phyloP scores from a whole-genome alignment of 2,113 vertebrate species.

The Zapornia atra region DNA sequence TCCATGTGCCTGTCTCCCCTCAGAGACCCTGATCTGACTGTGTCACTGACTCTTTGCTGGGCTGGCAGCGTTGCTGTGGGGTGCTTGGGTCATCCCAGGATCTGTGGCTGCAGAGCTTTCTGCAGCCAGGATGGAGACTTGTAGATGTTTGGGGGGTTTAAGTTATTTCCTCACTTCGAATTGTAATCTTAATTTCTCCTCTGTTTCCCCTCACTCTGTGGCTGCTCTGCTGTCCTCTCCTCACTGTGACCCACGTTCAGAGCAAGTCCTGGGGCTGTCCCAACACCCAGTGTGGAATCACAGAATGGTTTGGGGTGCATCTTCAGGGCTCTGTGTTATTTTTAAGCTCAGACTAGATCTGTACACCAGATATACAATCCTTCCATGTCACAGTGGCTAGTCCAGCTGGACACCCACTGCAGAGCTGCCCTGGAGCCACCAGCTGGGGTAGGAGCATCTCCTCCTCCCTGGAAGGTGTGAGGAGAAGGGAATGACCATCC shows the following conservation, averaged over 20 bases:
- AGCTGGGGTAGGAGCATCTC: neutral
- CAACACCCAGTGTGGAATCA: too few relatives aligned
- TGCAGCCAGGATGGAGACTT: too few relatives aligned
- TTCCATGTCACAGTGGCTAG: neutral
- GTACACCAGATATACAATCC: neutral
- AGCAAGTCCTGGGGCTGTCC: neutral
- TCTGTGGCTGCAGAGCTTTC: too few relatives aligned
- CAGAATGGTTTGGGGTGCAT: too few relatives aligned
- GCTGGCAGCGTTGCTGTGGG: too few relatives aligned
- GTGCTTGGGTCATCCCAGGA: too few relatives aligned
- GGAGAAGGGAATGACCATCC: neutral
- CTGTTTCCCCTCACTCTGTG: neutral
- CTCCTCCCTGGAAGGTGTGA: neutral
- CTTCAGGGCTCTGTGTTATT: neutral
- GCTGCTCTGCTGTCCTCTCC: neutral
- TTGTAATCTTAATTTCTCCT: neutral
- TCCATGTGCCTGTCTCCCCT: too few relatives aligned
- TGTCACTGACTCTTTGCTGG: too few relatives aligned
- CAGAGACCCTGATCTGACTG: too few relatives aligned
- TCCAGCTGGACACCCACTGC: neutral
- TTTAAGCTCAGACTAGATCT: neutral
- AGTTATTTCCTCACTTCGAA: neutral
- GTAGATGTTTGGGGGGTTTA: neutral
- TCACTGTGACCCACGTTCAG: neutral
- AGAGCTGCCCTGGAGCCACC: rapidly evolving